Evolutionary conservation across 2,888 invertebrate species (phyloP), one percentile per base, ranked within the genome.

Genomic region (Artemia sinica): DNA sequence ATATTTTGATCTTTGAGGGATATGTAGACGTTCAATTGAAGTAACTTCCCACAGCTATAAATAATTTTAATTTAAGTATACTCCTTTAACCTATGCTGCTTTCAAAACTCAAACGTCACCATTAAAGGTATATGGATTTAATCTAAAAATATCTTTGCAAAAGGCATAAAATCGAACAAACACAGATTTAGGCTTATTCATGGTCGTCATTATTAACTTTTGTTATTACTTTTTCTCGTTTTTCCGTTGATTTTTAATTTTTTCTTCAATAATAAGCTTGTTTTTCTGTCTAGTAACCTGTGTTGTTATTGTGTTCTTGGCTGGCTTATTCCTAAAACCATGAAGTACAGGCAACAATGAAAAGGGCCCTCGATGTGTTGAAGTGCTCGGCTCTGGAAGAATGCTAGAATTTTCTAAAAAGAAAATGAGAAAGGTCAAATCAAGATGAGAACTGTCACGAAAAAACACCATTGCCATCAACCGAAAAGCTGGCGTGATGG

Each of bases 241-340:
- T 9, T 28, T n/a, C 63, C 63, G 9, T 28, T 58, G 63, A 58
- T 58, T 28, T 58, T 58, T 58, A 58, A 18, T 58, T 74, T 86
- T 85, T 72, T 86, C 86, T 71, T 85, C 82, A 74, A 90, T 88
- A 71, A 90, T 86, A 13, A 90, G 82, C 76, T 90, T 90, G 77
- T 90, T 90, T 76, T 86, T 86, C 76, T 88, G 85, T 72, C 88
- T 82, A 0, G 89, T 90, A 50, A 90, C 89, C 78, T 86, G 89
- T 1, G 89, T 88, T 50, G 84, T 84, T 0, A 86, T 84, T 50
- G 81, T 77, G 63, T 83, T 81, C 49, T 82, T 82, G 50, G 85
- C 82, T 79, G 84, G 84, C 66, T 87, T 77, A 74, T 86, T 86
- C 70, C 85, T 82, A 66, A 86, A 65, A 11, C 70, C 66, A 41